A percentile compares a stretch with the other conserved stretches of the same genome.
These are phyloP conservation scores for Esox masquinongy DNA, from an alignment of 2,797 vertebrate genomes.

Conservation along the genomic window DNA sequence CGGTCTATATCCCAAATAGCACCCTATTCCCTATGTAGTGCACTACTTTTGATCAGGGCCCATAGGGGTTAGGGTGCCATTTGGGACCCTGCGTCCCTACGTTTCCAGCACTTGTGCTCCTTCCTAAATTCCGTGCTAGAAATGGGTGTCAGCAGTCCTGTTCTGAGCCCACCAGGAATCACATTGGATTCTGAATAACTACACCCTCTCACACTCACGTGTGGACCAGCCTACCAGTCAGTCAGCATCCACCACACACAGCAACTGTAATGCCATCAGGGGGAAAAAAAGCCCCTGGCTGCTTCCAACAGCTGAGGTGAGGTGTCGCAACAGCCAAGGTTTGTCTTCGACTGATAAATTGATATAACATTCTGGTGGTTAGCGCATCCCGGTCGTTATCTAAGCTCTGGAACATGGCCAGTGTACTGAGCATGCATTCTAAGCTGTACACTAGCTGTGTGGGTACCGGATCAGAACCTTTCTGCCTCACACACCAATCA, in stretches of 20 bases:
- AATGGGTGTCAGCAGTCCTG: not conserved
- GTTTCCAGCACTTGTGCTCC: not conserved
- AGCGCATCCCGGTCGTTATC: no score
- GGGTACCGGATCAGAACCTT: not conserved
- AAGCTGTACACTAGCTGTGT: not conserved
- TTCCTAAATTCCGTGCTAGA: not conserved
- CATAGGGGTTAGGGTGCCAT: not conserved
- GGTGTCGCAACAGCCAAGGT: no score
- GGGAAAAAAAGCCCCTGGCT: no score
- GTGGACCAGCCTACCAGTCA: no score
- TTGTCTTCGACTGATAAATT: no score
- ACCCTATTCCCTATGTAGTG: not conserved
- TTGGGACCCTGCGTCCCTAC: not conserved
- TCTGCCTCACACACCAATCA: not conserved
- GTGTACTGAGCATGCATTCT: not conserved
- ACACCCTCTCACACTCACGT: not conserved
- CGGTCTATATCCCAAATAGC: not conserved
- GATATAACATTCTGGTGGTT: no score
- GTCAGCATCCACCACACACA: not conserved
- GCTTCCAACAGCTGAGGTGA: no score
- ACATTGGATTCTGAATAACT: not conserved
- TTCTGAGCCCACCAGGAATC: not conserved
- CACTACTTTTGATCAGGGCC: not conserved
- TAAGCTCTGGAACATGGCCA: not conserved
- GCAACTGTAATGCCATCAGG: no score